Base-by-base conservation (phyloP, 2,888 invertebrate species). In the Selenia dentaria region DNA sequence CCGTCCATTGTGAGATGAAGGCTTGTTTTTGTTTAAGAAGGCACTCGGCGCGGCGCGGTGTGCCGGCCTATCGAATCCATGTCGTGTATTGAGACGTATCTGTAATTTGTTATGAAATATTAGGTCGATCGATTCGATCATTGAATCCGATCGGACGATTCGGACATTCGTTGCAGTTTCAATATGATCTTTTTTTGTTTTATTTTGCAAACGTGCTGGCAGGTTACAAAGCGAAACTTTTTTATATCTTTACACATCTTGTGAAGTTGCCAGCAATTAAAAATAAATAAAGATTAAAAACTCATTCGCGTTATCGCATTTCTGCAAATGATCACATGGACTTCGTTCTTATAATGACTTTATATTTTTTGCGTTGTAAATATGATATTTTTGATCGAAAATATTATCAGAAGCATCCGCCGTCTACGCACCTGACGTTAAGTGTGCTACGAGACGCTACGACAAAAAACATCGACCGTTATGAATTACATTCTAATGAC, bases 401-500 rank as follows among this genome's bases (percentile, higher is more conserved):
- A 67, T 62, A 29, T 12, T 55, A 52, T 63, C 60, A 61, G 62
- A 60, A 59, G 61, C 39, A 29, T 20, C 34, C 27, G 28, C 22
- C 27, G 35, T 44, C 51, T 58, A 63, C 42, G 59, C 83, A 83
- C 81, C 83, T 84, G 82, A 83, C 81, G 58, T 46, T 54, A 53
- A 64, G 63, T 62, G 57, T 67, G 68, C 59, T 62, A 57, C 59
- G 45, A 32, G 41, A 49, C 52, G 58, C 58, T 35, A 57, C 53
- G 59, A 69, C 72, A 81, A 85, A 83, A 84, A 80, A 73, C 59
- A 41, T 43, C 57, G 71, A 78, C 88, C 86, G 88, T 88, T 88
- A 85, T 80, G 74, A 81, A 70, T 81, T 82, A 84, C 82, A 72
- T 76, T 81, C 81, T 87, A 86, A 85, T 83, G 83, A 83, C 77